These are phyloP conservation scores for Meteorus colon DNA, from an alignment of 2,888 invertebrate genomes.

Conservation along the genomic window DNA sequence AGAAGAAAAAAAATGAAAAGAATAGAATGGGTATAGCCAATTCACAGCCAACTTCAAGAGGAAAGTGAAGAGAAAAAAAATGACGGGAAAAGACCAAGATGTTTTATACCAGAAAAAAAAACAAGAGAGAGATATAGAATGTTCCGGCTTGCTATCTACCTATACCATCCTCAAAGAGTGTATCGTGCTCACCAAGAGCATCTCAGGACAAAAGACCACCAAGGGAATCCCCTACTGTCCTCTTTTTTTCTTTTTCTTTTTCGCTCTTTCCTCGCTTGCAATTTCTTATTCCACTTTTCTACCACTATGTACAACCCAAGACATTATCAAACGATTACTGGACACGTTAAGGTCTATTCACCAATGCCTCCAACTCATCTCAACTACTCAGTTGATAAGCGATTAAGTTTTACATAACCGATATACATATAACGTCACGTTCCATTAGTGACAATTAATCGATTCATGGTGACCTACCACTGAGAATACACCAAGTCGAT, in stretches of 20 bases:
- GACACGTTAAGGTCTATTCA: neutral
- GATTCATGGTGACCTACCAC: constrained; percentile 46
- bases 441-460: constrained; percentile 49
- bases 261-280: neutral
- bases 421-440: constrained; percentile 7
- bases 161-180: constrained; percentile 33
- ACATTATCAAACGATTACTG: constrained; percentile 1
- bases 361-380: neutral
- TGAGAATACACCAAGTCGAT: constrained; percentile 22
- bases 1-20: constrained; percentile 40
- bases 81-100: constrained; percentile 40
- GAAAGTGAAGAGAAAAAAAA: constrained; percentile 37
- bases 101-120: constrained; percentile 49
- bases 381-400: constrained; percentile 4
- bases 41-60: constrained; percentile 34
- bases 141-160: constrained; percentile 50
- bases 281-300: constrained; percentile 11
- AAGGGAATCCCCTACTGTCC: constrained; percentile 49
- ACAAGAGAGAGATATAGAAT: constrained; percentile 51
- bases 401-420: constrained; percentile 8
- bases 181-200: constrained; percentile 29
- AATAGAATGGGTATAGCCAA: constrained; percentile 43
- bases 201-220: constrained; percentile 51
- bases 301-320: neutral
- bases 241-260: constrained; percentile 43